Evolutionary conservation across 92 coral and sea anemone genomes (phyloP), one percentile per base, ranked within the genome.

Genomic region (Heliopora coerulea): DNA sequence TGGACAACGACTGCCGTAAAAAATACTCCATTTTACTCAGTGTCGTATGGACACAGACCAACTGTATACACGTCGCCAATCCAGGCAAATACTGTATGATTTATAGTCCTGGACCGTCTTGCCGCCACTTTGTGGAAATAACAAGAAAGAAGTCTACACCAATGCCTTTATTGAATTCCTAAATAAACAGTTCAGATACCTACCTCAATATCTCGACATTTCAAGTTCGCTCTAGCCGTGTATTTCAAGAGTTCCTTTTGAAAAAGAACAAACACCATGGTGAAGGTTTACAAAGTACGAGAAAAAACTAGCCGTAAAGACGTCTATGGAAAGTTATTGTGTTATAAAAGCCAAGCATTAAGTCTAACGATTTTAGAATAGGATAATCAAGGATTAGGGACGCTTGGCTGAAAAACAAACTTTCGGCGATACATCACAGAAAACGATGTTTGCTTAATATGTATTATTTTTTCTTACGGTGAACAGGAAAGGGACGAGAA

Each of bases 221-320:
- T 82, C 52, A 85, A 63, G 65, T 89, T 88, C 41, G 99, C 99
- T 54, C 95, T 80, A 62, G 87, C 95, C 13, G 96, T 89, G 82
- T 85, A 95, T 83, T 90, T 95, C 48, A 95, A 84, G 32, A 95
- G 87, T 73, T 88, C 89, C 99, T 95, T 54, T 24, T 60, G 79
- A 83, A 70, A 62, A 54, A 70, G 62, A 70, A 70, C n/a, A 54
- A 70, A 70, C 59, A 70, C 77, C 77, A 70, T 70, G 23, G 19
- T 70, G 27, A 49, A 27, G 23, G 0, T 46, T 29, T 11, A 24
- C 39, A 31, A 59, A 31, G 26, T 1, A 30, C 12, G 57, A 52
- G 31, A 42, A 14, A 18, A 25, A 37, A 34, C 31, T 13, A 44
- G 60, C 32, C 28, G 8, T 0, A 44, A 29, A 62, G 26, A 30